A percentile compares a stretch with the other conserved stretches of the same genome.
Evolutionary conservation across 2,888 invertebrate genomes (phyloP).

Genomic region (Oxycera nigricornis): DNA sequence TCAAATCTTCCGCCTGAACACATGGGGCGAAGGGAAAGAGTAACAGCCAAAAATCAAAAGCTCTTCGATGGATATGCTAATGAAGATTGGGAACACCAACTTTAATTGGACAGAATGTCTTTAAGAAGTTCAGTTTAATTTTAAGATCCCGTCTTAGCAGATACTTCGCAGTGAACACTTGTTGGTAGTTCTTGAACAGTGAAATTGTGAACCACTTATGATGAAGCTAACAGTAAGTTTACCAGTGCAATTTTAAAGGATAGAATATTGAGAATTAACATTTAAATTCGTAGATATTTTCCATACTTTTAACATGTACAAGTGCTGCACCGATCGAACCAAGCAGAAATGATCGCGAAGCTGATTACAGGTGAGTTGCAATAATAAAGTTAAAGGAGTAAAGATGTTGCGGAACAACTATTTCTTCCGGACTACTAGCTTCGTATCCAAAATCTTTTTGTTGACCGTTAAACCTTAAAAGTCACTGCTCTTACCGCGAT

Average conservation of each 20-base stretch:
- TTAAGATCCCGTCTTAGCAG: not conserved
- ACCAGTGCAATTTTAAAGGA: not conserved
- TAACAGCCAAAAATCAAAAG: not conserved
- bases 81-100: not conserved
- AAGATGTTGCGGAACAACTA: too few relatives aligned
- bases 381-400: not conserved
- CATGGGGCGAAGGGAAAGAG: not conserved
- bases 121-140: slow-evolving; percentile 24
- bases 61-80: not conserved
- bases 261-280: too few relatives aligned
- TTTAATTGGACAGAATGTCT: slow-evolving; percentile 4
- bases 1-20: too few relatives aligned
- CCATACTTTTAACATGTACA: not conserved
- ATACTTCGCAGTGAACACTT: not conserved
- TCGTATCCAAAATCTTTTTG: too few relatives aligned
- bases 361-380: not conserved
- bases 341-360: not conserved
- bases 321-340: not conserved
- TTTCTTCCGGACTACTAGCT: too few relatives aligned
- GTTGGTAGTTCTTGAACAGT: not conserved
- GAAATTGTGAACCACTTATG: not conserved
- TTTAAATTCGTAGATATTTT: not conserved
- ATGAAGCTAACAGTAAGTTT: not conserved
- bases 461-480: too few relatives aligned
- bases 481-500: too few relatives aligned